Percentiles rank a stretch among this genome's conserved stretches.
phyloP scores from a whole-genome alignment of 1,140 invertebrate genomes.

The Lepidotrigona ventralis region DNA sequence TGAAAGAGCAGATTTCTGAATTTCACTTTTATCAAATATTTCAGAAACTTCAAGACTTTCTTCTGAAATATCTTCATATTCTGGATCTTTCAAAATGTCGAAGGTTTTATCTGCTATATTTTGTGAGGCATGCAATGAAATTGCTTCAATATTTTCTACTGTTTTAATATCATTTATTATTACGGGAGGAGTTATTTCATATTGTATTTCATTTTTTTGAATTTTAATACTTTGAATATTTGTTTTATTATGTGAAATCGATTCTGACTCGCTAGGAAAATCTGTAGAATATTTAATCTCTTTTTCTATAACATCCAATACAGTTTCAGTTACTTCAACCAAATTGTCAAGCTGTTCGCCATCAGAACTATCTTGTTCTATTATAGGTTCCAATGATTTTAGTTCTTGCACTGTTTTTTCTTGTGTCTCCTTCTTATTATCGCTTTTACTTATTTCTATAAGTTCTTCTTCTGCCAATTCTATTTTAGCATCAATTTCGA shows the following conservation, averaged over 20 bases:
- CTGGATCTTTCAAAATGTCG: conserved; percentile 71
- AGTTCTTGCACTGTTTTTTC: not conserved
- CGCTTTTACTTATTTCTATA: not conserved
- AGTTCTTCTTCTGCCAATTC: conserved; percentile 58
- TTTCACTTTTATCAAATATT: conserved; percentile 73
- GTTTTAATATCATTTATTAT: not conserved
- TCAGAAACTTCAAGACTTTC: conserved; percentile 77
- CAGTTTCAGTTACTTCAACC: conserved; percentile 68
- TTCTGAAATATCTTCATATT: conserved; percentile 78
- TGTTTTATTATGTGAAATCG: conserved; percentile 21
- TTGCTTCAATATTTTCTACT: not conserved
- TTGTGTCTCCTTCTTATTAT: conserved; percentile 3
- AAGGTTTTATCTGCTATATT: conserved; percentile 56
- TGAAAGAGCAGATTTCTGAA: conserved; percentile 37
- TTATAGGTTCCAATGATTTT: conserved; percentile 37
- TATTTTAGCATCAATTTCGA: conserved; percentile 64
- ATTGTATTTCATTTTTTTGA: conserved; percentile 24
- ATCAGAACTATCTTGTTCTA: conserved; percentile 68
- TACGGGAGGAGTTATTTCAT: not conserved
- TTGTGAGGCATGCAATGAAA: conserved; percentile 4
- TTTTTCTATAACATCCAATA: conserved; percentile 68
- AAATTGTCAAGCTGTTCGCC: conserved; percentile 75
- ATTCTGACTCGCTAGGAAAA: conserved; percentile 2
- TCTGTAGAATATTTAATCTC: not conserved
- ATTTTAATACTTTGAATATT: not conserved